Evolutionary conservation across 2,888 invertebrate species (phyloP), one percentile per base, ranked within the genome.

Genomic region (Troides helena): DNA sequence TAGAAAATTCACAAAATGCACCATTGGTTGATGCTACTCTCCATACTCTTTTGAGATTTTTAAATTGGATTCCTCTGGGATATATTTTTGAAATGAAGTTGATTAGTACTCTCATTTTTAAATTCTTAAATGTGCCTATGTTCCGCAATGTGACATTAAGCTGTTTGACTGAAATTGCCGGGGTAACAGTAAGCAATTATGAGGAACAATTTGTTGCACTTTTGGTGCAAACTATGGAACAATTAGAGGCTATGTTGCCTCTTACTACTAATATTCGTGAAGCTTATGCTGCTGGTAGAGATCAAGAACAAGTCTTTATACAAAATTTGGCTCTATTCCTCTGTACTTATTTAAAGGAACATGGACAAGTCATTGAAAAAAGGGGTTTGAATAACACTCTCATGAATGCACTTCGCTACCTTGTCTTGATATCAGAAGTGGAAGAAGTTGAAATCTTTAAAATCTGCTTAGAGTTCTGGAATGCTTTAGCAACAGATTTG

Each of bases 391-490:
- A 95, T 71, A 95, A 96, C 65, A 94, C 95, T 62, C 90, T 99
- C 63, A 94, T 97, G 84, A 97, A 97, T 89, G 97, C 97, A 12
- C 93, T 98, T 67, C 95, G 96, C 76, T 98, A 98, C 85, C 94
- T 98, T 77, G 96, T 98, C 12, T 93, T 98, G 81, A 98, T 98
- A 86, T 99, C 99, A 18, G 98, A 99, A 92, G 99, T 99, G 3
- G 99, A 99, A 77, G 99, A 99, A 86, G 98, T 99, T 0, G 99
- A 99, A 93, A 99, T 99, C 73, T 99, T 99, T 88, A 99, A 99
- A 93, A 99, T 99, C 76, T 99, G 99, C 83, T 93, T 99, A 74
- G 99, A 99, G 86, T 99, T 99, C 90, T 99, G 99, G 99, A 99
- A 98, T 90, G 95, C 96, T 72, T 93, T 99, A 73, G 96, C 98